These are phyloP conservation scores for Thaumetopoea pityocampa DNA, from an alignment of 1,140 invertebrate species.

Conservation along the genomic window DNA sequence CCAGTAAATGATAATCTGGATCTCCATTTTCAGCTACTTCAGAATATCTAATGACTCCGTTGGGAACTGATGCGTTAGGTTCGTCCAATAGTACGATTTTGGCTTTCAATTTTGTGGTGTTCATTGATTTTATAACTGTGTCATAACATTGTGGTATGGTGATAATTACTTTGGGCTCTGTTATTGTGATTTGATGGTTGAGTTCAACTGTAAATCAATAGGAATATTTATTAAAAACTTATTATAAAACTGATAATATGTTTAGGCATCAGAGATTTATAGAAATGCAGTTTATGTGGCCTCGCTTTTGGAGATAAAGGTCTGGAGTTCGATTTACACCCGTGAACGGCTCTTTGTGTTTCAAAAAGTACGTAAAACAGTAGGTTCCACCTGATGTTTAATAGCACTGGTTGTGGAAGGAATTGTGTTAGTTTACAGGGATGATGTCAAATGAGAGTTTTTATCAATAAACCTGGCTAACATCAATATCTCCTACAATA, in stretches of 20 bases:
- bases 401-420: too few species aligned
- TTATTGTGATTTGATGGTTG: conserved; percentile 78
- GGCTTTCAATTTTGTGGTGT: conserved; percentile 47
- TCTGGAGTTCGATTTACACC: too few species aligned
- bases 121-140: conserved; percentile 47
- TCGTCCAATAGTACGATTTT: conserved; percentile 64
- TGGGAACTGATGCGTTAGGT: conserved; percentile 43
- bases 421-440: too few species aligned
- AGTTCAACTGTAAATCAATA: conserved; percentile 81
- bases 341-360: too few species aligned
- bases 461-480: too few species aligned
- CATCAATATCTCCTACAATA: too few species aligned
- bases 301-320: too few species aligned
- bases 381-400: too few species aligned
- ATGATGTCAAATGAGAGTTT: too few species aligned
- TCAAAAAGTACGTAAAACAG: too few species aligned
- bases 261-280: background rate
- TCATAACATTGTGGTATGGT: conserved; percentile 75
- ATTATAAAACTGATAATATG: background rate
- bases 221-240: conserved; percentile 1
- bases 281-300: too few species aligned
- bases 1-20: conserved; percentile 41
- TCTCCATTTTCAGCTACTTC: conserved; percentile 66
- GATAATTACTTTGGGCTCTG: conserved; percentile 79
- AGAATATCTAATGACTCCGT: conserved; percentile 66